A percentile compares a stretch with the other conserved stretches of the same genome.
phyloP scores from a whole-genome alignment of 1,140 invertebrate species.

The Solen grandis region DNA sequence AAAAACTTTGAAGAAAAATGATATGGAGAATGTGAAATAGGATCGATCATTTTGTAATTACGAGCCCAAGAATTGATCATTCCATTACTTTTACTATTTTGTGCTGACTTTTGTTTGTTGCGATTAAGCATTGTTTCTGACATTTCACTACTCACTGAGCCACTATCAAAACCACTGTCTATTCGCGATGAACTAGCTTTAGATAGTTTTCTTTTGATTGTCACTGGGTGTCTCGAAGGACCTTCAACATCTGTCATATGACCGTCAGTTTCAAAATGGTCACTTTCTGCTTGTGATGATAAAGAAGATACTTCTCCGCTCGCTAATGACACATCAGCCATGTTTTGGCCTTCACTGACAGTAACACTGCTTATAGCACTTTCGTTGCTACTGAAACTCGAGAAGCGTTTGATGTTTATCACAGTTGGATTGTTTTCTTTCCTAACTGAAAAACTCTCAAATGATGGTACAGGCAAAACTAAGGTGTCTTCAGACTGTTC shows the following conservation, averaged over 20 bases:
- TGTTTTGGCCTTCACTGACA: slow-evolving; percentile 32
- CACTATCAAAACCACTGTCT: slow-evolving; percentile 77
- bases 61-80: slow-evolving; percentile 38
- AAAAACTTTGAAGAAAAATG: slow-evolving; percentile 13
- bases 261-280: slow-evolving; percentile 61
- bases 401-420: slow-evolving; percentile 51
- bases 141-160: slow-evolving; percentile 69
- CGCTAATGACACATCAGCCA: slow-evolving; percentile 64
- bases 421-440: slow-evolving; percentile 2
- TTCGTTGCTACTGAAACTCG: slow-evolving; percentile 71
- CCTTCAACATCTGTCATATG: slow-evolving; percentile 59
- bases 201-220: slow-evolving; percentile 43
- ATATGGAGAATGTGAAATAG: neutral
- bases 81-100: slow-evolving; percentile 60
- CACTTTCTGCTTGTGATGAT: slow-evolving; percentile 70
- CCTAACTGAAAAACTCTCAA: slow-evolving; percentile 40
- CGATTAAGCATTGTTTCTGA: slow-evolving; percentile 60
- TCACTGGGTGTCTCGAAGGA: slow-evolving; percentile 20
- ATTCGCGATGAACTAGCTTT: slow-evolving; percentile 54
- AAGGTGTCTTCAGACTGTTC: slow-evolving; percentile 1
- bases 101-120: slow-evolving; percentile 39
- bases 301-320: slow-evolving; percentile 71
- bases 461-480: slow-evolving; percentile 16
- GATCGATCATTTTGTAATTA: slow-evolving; percentile 52
- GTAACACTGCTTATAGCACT: slow-evolving; percentile 62